phyloP scores from a whole-genome alignment of 2,888 invertebrate genomes.

The Tenthredo livida region DNA sequence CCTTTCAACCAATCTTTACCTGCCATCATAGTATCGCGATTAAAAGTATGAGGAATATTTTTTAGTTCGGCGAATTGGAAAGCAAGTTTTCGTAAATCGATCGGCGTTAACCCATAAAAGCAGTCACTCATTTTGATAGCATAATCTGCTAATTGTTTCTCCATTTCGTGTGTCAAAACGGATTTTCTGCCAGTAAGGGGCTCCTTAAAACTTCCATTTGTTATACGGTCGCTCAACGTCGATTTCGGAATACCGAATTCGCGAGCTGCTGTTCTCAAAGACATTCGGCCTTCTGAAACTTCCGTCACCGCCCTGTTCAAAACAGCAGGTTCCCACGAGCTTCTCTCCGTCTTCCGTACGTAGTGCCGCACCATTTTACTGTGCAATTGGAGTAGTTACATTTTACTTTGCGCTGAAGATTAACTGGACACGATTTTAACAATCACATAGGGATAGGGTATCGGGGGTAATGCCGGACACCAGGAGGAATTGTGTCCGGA shows the following conservation, averaged over 20 bases:
- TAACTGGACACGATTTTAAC: conserved; percentile 5
- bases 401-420: background rate
- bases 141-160: conserved; percentile 61
- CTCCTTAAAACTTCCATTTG: background rate
- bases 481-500: background rate
- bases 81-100: conserved; percentile 52
- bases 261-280: conserved; percentile 43
- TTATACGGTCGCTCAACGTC: background rate
- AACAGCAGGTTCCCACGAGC: conserved; percentile 37
- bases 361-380: conserved; percentile 41
- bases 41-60: conserved; percentile 58
- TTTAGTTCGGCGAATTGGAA: conserved; percentile 57
- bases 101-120: conserved; percentile 57
- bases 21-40: conserved; percentile 56
- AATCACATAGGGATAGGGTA: background rate
- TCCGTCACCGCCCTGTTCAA: conserved; percentile 26
- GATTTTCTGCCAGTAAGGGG: conserved; percentile 56
- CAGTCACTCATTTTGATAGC: conserved; percentile 62
- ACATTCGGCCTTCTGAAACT: conserved; percentile 23
- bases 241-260: conserved; percentile 50
- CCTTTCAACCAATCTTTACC: conserved; percentile 27
- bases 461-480: conserved; percentile 7
- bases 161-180: conserved; percentile 61
- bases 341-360: conserved; percentile 37
- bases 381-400: background rate